Base-by-base conservation (phyloP, 1,140 invertebrate species). In the Rhopalosiphum maidis region DNA sequence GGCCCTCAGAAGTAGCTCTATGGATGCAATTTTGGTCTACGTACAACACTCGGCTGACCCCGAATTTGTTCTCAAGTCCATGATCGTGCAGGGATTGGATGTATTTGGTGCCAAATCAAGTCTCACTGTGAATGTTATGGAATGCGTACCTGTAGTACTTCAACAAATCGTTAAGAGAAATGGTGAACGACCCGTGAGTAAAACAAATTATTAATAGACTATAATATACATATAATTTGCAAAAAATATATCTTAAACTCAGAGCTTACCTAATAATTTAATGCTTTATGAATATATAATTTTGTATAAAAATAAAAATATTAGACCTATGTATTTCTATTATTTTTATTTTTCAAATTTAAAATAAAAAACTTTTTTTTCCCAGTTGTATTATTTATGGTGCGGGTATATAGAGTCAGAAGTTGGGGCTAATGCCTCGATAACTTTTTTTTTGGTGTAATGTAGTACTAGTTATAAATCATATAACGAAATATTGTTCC, bases 1-100 rank as follows among this genome's bases (percentile, higher is more conserved):
- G 0, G 97, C 97, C 0, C 97, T 98, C 5, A 95, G 97, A 25
- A 97, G 97, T 95, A 97, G 97, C 18, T 97, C 97, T 8, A 94
- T 97, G 4, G 97, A 97, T 94, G 96, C 97, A 5, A 94, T 97
- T 3, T 96, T 96, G 90, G 96, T 97, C 22, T 97, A 97, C 94
- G 95, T 97, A 30, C 95, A 96, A 4, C 96, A 97, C 94, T 97
- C 96, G 22, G 94, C 94, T 0, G 94, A 95, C 35, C 95, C 96
- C 0, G 96, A 97, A 94, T 95, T 95, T 89, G 96, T 96, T 41
- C 95, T 97, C 18, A 95, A 96, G 94, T 95, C 96, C 41, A 96
- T 97, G 91, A 95, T 97, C 82, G 96, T 96, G 60, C 96, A 96
- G 85, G 97, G 97, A 22, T 95, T 97, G 1, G 96, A 96, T 93